phyloP scores from a whole-genome alignment of 92 coral and sea anemone genomes.

The Paramuricea clavata region DNA sequence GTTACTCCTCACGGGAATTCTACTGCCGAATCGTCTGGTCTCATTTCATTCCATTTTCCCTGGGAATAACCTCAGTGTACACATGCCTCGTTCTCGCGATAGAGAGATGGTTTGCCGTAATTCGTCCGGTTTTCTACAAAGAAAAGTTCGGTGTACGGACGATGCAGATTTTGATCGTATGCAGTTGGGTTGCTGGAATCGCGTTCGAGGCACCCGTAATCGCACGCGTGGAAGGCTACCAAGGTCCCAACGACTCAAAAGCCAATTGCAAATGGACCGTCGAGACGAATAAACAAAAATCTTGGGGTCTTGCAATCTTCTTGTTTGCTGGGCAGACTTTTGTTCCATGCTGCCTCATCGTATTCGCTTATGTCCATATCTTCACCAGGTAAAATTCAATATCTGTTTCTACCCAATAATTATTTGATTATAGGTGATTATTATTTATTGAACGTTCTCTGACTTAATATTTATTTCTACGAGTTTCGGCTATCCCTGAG shows the following conservation, averaged over 20 bases:
- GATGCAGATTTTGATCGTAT: constrained; percentile 62
- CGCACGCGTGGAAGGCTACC: constrained; percentile 28
- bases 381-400: background rate
- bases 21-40: constrained; percentile 47
- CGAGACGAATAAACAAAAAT: constrained; percentile 31
- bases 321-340: constrained; percentile 43
- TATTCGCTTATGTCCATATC: constrained; percentile 28
- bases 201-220: constrained; percentile 49
- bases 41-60: constrained; percentile 75
- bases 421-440: too few relatives aligned
- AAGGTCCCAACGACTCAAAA: background rate
- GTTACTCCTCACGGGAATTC: constrained; percentile 7
- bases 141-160: constrained; percentile 63
- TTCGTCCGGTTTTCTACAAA: constrained; percentile 68
- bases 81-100: constrained; percentile 75
- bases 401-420: too few relatives aligned
- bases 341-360: constrained; percentile 25
- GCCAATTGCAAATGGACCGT: constrained; percentile 39
- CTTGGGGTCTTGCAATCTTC: constrained; percentile 42
- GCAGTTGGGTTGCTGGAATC: constrained; percentile 72
- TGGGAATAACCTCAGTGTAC: constrained; percentile 84
- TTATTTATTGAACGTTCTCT: too few relatives aligned
- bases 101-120: constrained; percentile 92
- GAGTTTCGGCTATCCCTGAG: too few relatives aligned
- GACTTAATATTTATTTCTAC: too few relatives aligned